Base-by-base conservation (phyloP, 2,797 vertebrate species). In the Acanthornis magna region DNA sequence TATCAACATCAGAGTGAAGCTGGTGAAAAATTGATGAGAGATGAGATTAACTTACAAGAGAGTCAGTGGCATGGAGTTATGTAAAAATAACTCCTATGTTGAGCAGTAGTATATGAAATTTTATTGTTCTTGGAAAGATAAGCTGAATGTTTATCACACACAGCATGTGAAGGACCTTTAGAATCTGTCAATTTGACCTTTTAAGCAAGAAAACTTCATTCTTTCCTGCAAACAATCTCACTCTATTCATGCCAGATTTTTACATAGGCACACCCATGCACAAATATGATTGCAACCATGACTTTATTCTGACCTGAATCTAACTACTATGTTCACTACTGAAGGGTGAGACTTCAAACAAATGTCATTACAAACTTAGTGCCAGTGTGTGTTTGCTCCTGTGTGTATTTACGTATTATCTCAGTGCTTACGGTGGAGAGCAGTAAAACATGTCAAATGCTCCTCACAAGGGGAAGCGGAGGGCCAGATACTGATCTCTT, bases 1-100 rank as follows among this genome's bases (percentile, higher is more conserved):
- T 98, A 97, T 99, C 99, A 98, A 99, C 98, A 95, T 99, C 99
- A 67, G 99, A 99, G 97, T 99, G 99, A 65, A 99, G 98, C 99
- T 99, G 98, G 97, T 97, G 96, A 93, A 96, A 97, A 97, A 98
- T 97, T 96, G 96, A 97, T 97, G 97, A 89, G 92, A 98, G 81
- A 95, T 95, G 96, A 98, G 96, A 97, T 98, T 98, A 97, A 97
- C 81, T 97, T 97, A 97, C 97, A 96, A 93, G 82, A 92, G 58
- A 95, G 86, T 83, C 81, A 95, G 95, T 51, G 89, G 85, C 92
- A 96, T 47, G 86, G 83, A 97, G 95, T 91, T 93, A 96, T 62
- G 92, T 89, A 97, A 97, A 97, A 97, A 88, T 95, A 93, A 95
- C 92, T 95, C 93, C 85, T 74, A 87, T 71, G 92, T 92, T 77